Evolutionary conservation across 2,888 invertebrate species (phyloP).

Genomic region (Drepanosiphum platanoidis): DNA sequence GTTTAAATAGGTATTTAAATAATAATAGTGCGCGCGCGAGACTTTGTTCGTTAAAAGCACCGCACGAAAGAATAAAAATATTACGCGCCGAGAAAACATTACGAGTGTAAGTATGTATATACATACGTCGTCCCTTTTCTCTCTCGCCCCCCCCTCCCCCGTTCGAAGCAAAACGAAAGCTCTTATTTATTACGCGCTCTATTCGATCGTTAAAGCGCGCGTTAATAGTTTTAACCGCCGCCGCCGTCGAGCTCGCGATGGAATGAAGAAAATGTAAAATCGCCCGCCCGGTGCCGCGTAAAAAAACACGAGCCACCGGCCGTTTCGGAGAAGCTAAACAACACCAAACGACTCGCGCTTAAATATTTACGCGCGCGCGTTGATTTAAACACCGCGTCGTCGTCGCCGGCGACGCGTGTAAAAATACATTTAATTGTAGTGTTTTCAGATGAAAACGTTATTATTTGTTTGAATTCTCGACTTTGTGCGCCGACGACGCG

Average conservation of each 20-base stretch:
- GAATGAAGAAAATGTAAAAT: background rate
- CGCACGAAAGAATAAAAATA: background rate
- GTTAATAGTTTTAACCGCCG: background rate
- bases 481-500: too few species aligned
- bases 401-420: too few species aligned
- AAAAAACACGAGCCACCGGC: background rate
- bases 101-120: too few species aligned
- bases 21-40: background rate
- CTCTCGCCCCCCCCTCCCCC: too few species aligned
- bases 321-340: background rate
- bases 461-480: background rate
- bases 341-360: background rate
- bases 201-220: background rate
- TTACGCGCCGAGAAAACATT: background rate
- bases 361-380: background rate
- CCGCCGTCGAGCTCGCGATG: background rate
- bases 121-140: background rate
- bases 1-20: background rate
- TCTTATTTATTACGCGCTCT: background rate
- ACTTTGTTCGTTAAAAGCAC: background rate
- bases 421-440: background rate
- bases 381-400: too few species aligned
- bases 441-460: background rate
- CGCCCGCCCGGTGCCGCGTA: background rate
- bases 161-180: background rate